Base-by-base conservation (phyloP, 2,888 invertebrate species). In the Stramonita haemastoma region DNA sequence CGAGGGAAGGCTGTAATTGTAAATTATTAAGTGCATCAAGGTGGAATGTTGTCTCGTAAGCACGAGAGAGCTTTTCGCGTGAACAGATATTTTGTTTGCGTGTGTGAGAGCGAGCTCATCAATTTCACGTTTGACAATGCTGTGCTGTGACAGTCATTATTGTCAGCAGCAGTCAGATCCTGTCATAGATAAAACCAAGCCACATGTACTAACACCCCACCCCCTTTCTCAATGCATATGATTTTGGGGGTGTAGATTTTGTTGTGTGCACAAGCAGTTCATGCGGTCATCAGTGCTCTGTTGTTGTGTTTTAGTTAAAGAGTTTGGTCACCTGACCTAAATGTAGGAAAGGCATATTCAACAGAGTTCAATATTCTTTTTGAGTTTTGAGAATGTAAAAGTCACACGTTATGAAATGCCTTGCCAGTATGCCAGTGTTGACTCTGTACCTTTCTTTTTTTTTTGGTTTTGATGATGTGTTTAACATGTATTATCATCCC, bases 351-450 rank as follows among this genome's bases (percentile, higher is more conserved):
- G 32, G 32, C 32, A 32, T 32, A 79, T 79, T 32, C 34, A 26
- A 17, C 26, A 79, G 77, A 15, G 26, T 32, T 79, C 32, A 32
- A 79, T 15, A 32, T 46, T 46, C 46, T 46, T 46, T 46, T 46
- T 46, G 46, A 19, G 36, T 26, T 46, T 46, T 1, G 81, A 83
- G 13, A 46, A 46, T 22, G 46, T 83, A 26, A 36, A 22, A 32
- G 79, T 79, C 32, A 83, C 81, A 83, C 29, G 81, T 83, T 83
- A 79, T 83, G 36, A 83, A 83, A 83, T 83, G 81, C 81, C 81
- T 83, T 83, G 36, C 81, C 81, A 79, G 77, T 79, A 60, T 19
- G 60, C 60, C 60, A 73, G n/a, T 73, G 73, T 73, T 83, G 36
- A 83, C 36, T 83, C 36, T 46, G 81, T 83, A 46, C 26, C 6